phyloP scores from a whole-genome alignment of 2,888 invertebrate species.

The Tromatobia lineatoria region DNA sequence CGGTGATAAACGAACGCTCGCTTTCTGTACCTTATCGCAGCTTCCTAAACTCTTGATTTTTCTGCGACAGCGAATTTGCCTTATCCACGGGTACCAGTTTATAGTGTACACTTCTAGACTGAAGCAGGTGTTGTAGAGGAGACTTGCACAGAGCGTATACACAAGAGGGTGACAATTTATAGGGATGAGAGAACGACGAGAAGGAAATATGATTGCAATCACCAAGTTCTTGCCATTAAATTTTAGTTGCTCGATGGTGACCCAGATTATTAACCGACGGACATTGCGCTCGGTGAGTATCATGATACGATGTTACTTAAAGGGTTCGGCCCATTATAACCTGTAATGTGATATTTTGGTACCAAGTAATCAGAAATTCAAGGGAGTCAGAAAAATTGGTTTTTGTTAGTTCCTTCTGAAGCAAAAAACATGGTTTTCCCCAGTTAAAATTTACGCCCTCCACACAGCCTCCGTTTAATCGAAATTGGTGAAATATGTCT shows the following conservation, averaged over 20 bases:
- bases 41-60: constrained; percentile 18
- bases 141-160: not conserved
- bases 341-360: too few relatives aligned
- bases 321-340: too few relatives aligned
- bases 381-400: too few relatives aligned
- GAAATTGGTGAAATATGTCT: too few relatives aligned
- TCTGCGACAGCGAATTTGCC: constrained; percentile 24
- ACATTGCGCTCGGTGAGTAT: not conserved
- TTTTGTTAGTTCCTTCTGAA: too few relatives aligned
- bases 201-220: constrained; percentile 19
- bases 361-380: too few relatives aligned
- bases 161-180: not conserved
- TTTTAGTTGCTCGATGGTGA: constrained; percentile 1
- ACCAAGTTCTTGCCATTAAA: constrained; percentile 8
- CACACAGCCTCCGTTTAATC: too few relatives aligned
- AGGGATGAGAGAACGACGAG: not conserved
- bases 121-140: not conserved
- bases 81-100: not conserved
- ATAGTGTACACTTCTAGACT: not conserved
- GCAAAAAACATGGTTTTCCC: too few relatives aligned
- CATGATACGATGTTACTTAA: not conserved
- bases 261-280: not conserved
- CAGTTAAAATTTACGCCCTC: too few relatives aligned
- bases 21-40: constrained; percentile 3
- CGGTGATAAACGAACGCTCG: constrained; percentile 60